Evolutionary conservation across 2,113 vertebrate species (phyloP), one percentile per base, ranked within the genome.

Genomic region (Nerophis ophidion): DNA sequence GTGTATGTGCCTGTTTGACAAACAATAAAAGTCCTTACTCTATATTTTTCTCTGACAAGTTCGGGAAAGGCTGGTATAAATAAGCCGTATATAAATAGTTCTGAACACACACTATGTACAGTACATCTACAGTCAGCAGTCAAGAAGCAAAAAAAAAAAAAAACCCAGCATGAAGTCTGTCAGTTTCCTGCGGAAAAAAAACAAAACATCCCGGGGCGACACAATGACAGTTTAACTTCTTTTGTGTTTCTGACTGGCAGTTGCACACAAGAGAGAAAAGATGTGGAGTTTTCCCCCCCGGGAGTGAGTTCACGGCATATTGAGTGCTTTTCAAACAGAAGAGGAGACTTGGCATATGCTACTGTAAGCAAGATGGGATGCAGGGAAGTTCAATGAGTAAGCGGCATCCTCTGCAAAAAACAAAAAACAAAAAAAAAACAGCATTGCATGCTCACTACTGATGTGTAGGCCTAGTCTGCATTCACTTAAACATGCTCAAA

Each of bases 291-390:
- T 86, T 82, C 74, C 72, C 65, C 19, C 72, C 78, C 59, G 75
- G 80, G 80, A 79, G 63, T 59, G 79, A 77, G 68, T 81, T 84
- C 81, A 86, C 72, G 58, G 74, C 84, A 82, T 61, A 66, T 76
- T 67, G 76, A 74, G 67, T 79, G 80, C 79, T 83, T 83, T 83
- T 82, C 64, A 82, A 69, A 81, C 46, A 60, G 71, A 71, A 68
- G 71, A 56, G 60, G 55, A 75, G 68, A 66, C 63, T 81, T 86
- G 86, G 81, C 72, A 76, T 79, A 79, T 71, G 82, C 76, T 74
- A 63, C 71, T 69, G 81, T 84, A 85, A 86, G 84, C 84, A 86
- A 76, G 80, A 76, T 67, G 68, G 68, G 76, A 71, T 77, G 69
- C 71, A 63, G 76, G 70, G 76, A 81, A 82, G 70, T 69, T 72